Percentiles rank a stretch among this genome's conserved stretches.
These are phyloP conservation scores for Hydrozoanthus tunicans DNA, from an alignment of 64 coral and sea anemone species.

Conservation along the genomic window DNA sequence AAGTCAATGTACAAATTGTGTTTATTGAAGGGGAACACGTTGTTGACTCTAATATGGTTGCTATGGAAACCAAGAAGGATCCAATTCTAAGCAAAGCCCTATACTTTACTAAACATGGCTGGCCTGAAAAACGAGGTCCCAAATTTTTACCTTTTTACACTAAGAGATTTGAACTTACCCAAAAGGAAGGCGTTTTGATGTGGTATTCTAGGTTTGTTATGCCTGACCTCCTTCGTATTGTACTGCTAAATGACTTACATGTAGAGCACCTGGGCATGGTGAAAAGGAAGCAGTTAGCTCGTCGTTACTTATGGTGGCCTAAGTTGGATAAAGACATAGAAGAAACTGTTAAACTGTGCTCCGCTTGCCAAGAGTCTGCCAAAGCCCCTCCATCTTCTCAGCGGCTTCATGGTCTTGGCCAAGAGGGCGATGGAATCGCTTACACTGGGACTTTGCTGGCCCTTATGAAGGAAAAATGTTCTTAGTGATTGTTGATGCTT, in stretches of 20 bases:
- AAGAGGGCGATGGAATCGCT: constrained; percentile 45
- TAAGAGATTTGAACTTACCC: constrained; percentile 49
- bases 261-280: constrained; percentile 47
- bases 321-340: not conserved
- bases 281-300: constrained; percentile 17
- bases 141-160: not conserved
- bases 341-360: constrained; percentile 14
- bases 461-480: constrained; percentile 29
- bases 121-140: constrained; percentile 21
- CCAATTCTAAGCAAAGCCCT: constrained; percentile 51
- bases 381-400: not conserved
- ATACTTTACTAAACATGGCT: constrained; percentile 41
- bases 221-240: not conserved
- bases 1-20: no score
- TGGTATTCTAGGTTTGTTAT: constrained; percentile 48
- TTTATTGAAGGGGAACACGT: no score
- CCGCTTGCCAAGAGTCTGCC: constrained; percentile 15
- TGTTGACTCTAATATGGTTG: not conserved
- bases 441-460: constrained; percentile 25
- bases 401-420: constrained; percentile 50
- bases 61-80: constrained; percentile 52
- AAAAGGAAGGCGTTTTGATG: constrained; percentile 37
- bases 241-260: constrained; percentile 15
- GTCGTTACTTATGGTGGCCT: not conserved
- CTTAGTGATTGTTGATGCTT: constrained; percentile 63